phyloP scores from a whole-genome alignment of 2,797 vertebrate genomes.

The Microctenopoma stevenorrisi region DNA sequence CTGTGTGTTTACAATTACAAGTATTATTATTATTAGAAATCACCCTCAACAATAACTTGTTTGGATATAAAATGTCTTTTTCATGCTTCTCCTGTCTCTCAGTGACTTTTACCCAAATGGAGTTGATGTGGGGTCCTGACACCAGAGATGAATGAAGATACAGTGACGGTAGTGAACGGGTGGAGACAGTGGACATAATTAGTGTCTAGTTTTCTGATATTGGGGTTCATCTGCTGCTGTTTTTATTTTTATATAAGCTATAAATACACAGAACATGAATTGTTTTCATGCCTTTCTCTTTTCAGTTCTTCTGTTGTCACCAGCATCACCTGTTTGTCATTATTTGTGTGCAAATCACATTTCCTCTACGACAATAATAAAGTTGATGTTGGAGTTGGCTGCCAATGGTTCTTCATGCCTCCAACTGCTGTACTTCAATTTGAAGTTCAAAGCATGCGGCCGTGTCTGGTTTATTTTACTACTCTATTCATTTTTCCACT shows the following conservation, averaged over 20 bases:
- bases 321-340: background rate
- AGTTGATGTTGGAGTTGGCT: background rate
- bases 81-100: background rate
- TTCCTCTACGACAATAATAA: background rate
- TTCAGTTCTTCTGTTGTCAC: too few species aligned
- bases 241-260: too few species aligned
- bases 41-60: background rate
- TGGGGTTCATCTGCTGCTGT: too few species aligned
- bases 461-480: background rate
- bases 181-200: background rate
- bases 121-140: background rate
- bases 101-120: constrained; percentile 6
- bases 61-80: constrained; percentile 5
- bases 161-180: background rate
- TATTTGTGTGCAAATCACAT: background rate
- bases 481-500: background rate
- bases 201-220: too few species aligned
- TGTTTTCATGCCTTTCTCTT: too few species aligned
- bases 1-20: background rate
- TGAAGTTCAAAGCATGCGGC: background rate
- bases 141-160: too few species aligned
- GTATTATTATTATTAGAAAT: background rate
- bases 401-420: background rate
- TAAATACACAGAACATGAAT: too few species aligned
- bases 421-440: background rate